Evolutionary conservation across 1,140 invertebrate species (phyloP), one percentile per base, ranked within the genome.

Genomic region (Drosophila orena): DNA sequence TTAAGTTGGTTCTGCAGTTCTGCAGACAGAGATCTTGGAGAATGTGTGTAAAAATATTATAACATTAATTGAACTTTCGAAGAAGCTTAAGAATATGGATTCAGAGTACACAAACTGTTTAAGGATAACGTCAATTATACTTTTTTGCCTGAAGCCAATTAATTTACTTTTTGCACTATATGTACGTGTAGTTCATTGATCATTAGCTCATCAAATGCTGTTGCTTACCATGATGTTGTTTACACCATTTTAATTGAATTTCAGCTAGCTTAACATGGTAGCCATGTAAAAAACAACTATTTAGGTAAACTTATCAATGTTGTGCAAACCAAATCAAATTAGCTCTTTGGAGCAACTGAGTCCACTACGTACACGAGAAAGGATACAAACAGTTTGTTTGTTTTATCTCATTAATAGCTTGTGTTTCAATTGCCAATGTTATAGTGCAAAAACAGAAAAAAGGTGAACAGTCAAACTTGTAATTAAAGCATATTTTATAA

Each of bases 221-320:
- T 69, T 62, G 35, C 62, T 20, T 37, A 3, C 34, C 52, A 17
- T 43, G 43, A 34, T 69, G 56, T 55, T 79, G 76, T 79, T 79
- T 79, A 79, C 62, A 44, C 27, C 15, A 58, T 60, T 58, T 80
- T 80, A 79, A 79, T 80, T 70, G 60, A 75, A 70, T 80, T 80
- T 62, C 54, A 34, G 37, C 55, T 35, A 54, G 54, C 55, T 58
- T 43, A 27, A 58, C 54, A 54, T 46, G 49, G 47, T 17, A 38
- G 54, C n/a, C 47, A 49, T 75, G 46, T 66, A 61, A 66, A 76
- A 55, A 75, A 59, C 46, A 75, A 66, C 14, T 66, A 22, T 52
- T 35, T n/a, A n/a, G 47, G 34, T 11, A 42, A 55, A 40, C 70
- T 62, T 35, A 34, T 74, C 44, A 54, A 57, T 40, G n/a, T 57